phyloP scores from a whole-genome alignment of 1,140 invertebrate genomes.

The Neodiprion pinetum region DNA sequence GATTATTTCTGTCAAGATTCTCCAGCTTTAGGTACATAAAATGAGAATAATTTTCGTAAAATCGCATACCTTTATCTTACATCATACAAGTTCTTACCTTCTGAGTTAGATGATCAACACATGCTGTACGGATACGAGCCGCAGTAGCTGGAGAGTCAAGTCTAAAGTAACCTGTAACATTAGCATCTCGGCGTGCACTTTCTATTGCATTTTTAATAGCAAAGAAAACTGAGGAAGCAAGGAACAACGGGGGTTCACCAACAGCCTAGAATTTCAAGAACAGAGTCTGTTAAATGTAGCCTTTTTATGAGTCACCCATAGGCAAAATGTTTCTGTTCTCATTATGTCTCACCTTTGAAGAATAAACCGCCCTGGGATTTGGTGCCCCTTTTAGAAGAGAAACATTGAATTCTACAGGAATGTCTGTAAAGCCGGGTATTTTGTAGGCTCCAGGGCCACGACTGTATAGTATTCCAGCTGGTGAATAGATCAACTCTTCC shows the following conservation, averaged over 20 bases:
- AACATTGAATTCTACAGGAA: constrained; percentile 92
- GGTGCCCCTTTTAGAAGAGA: constrained; percentile 85
- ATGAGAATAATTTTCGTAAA: background rate
- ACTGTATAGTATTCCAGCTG: constrained; percentile 80
- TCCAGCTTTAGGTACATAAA: constrained; percentile 34
- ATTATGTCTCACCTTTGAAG: constrained; percentile 81
- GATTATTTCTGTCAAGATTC: constrained; percentile 36
- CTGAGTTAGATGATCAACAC: constrained; percentile 82
- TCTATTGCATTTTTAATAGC: constrained; percentile 90
- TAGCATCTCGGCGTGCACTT: constrained; percentile 76
- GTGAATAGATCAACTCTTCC: constrained; percentile 88
- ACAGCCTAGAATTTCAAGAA: constrained; percentile 74
- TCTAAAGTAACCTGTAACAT: constrained; percentile 68
- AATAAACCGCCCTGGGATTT: constrained; percentile 91
- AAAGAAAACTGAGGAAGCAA: constrained; percentile 86
- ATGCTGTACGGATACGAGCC: constrained; percentile 89
- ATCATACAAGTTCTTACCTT: constrained; percentile 64
- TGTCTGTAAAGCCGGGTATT: constrained; percentile 88
- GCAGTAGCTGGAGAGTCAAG: constrained; percentile 89
- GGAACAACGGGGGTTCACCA: constrained; percentile 93
- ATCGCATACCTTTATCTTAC: background rate
- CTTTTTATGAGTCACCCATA: background rate
- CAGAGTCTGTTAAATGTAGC: background rate
- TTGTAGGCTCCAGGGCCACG: constrained; percentile 94
- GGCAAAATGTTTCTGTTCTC: constrained; percentile 10